Evolutionary conservation across 2,797 vertebrate species (phyloP), one percentile per base, ranked within the genome.

Genomic region (Takifugu ocellatus): DNA sequence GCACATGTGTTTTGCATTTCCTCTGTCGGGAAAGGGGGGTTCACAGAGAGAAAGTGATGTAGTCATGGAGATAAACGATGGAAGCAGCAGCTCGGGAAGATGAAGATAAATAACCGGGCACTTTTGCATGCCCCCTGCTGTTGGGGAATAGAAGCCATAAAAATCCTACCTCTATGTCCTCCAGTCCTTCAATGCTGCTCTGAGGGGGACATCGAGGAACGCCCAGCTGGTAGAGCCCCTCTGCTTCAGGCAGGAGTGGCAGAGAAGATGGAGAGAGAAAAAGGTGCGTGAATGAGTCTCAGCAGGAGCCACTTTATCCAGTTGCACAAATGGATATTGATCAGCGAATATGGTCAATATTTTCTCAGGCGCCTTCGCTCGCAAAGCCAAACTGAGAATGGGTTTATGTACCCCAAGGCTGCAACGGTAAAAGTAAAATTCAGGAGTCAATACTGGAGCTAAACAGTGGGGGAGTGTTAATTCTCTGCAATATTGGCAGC

Each of bases 121-220:
- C 33, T 54, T 62, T 2, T 54, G 14, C 1, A 11, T 21, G 43
- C 36, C 26, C 17, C 25, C 24, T 17, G 17, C 51, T 58, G 27
- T n/a, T 56, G 5, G 5, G 46, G 15, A 59, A 54, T 36, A 56
- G 14, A 33, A 21, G n/a, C 5, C 43, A 33, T 51, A 47, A 59
- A 45, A 33, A 44, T 55, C 72, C 26, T 85, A 98, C 97, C 95
- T 98, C 95, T n/a, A 49, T 84, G 61, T 95, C 94, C 49, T 97
- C 96, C 0, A 93, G 91, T 43, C 94, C 93, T 77, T 99, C 97
- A 16, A 95, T 88, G 88, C 95, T 98, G 84, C 93, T 91, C 82
- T 96, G 95, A 10, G 93, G 90, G 1, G 90, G 88, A 64, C 93
- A 93, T 63, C 71, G 92, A 50, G 91, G 89, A 66, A 93, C 92